Percentiles rank a stretch among this genome's conserved stretches.
Evolutionary conservation across 2,888 invertebrate genomes (phyloP).

Genomic region (Tricholauxania praeusta): DNA sequence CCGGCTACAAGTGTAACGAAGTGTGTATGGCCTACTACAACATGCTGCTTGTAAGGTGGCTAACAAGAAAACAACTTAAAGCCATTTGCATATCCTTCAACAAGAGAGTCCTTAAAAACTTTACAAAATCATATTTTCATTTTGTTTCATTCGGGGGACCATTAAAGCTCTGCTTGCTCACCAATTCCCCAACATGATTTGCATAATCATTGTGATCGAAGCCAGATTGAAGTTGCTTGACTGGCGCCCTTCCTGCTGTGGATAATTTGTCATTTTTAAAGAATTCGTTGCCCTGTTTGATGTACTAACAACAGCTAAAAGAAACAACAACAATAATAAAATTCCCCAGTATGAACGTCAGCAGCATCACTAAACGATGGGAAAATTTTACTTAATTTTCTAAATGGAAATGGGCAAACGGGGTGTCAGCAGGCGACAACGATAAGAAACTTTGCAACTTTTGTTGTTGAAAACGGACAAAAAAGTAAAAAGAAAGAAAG

Average conservation of each 20-base stretch:
- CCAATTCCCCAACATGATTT: conserved; percentile 9
- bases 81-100: no score
- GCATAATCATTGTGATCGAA: conserved; percentile 21
- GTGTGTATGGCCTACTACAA: no score
- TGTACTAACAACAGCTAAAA: background rate
- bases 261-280: conserved; percentile 21
- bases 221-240: conserved; percentile 11
- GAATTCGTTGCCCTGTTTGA: background rate
- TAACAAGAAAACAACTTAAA: no score
- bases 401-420: conserved; percentile 26
- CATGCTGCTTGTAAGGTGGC: no score
- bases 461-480: conserved; percentile 46
- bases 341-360: background rate
- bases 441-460: conserved; percentile 35
- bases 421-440: conserved; percentile 1
- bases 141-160: background rate
- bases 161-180: conserved; percentile 1
- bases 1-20: no score
- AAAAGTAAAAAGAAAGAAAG: conserved; percentile 27
- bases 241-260: background rate
- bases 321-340: background rate
- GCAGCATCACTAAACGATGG: conserved; percentile 17
- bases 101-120: background rate
- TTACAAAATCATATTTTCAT: background rate
- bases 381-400: conserved; percentile 30